Evolutionary conservation across 2,888 invertebrate genomes (phyloP).

Genomic region (Spialia ferax): DNA sequence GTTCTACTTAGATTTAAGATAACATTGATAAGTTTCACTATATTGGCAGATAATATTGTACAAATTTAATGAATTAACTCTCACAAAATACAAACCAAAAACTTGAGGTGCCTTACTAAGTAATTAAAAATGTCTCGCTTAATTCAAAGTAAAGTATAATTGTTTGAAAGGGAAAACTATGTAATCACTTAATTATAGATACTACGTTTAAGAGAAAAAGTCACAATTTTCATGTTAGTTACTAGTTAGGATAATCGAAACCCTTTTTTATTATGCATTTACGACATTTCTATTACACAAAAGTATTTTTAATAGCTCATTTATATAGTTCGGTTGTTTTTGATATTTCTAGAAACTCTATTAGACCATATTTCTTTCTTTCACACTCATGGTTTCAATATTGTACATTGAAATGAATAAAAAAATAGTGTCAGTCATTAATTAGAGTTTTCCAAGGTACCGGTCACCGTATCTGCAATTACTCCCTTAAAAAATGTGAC

Average conservation of each 20-base stretch:
- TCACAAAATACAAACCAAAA: slow-evolving; percentile 68
- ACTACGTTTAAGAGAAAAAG: slow-evolving; percentile 63
- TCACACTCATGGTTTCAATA: no score
- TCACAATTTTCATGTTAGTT: slow-evolving; percentile 62
- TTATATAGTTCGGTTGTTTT: slow-evolving; percentile 31
- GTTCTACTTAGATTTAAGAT: slow-evolving; percentile 56
- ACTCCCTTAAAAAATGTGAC: no score
- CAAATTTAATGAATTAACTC: slow-evolving; percentile 43
- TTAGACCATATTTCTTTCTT: neutral
- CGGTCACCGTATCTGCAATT: no score
- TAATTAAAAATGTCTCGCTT: slow-evolving; percentile 44
- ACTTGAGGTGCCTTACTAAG: slow-evolving; percentile 76
- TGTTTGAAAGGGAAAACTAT: slow-evolving; percentile 32
- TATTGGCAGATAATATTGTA: slow-evolving; percentile 35
- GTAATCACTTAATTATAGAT: slow-evolving; percentile 38
- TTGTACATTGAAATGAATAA: no score
- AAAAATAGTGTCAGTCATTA: no score
- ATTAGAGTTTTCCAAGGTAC: no score
- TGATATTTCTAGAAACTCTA: neutral
- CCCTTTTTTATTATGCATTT: slow-evolving; percentile 51
- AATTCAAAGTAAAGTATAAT: slow-evolving; percentile 35
- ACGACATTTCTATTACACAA: slow-evolving; percentile 44
- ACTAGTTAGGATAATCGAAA: slow-evolving; percentile 50
- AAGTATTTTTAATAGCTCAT: slow-evolving; percentile 39
- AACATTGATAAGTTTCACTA: slow-evolving; percentile 44